Evolutionary conservation across 1,140 invertebrate genomes (phyloP).

Genomic region (Drosophila baimaii): DNA sequence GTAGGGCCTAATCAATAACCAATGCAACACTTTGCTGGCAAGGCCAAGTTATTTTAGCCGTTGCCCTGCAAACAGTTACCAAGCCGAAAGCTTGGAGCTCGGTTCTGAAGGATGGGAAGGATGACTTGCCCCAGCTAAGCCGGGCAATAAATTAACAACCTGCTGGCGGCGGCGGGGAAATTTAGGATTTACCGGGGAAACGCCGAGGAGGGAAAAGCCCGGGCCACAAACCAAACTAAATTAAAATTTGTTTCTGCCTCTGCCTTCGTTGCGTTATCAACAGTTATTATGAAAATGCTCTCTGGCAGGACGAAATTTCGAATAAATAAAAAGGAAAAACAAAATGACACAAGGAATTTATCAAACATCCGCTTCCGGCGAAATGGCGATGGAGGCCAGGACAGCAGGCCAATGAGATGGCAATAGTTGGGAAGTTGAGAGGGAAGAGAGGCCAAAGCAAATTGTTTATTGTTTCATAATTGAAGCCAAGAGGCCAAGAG

Average conservation of each 20-base stretch:
- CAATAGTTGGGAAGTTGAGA: slow-evolving; percentile 1
- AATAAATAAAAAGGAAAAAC: slow-evolving; percentile 47
- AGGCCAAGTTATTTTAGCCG: slow-evolving; percentile 21
- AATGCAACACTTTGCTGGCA: slow-evolving; percentile 36
- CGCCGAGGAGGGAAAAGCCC: background rate
- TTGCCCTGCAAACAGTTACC: slow-evolving; percentile 38
- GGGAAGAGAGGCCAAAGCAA: slow-evolving; percentile 35
- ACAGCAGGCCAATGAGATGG: no score
- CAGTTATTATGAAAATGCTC: slow-evolving; percentile 58
- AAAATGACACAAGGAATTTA: slow-evolving; percentile 69
- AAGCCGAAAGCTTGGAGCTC: background rate
- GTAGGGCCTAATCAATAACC: slow-evolving; percentile 33
- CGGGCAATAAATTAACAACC: slow-evolving; percentile 47
- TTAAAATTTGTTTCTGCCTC: slow-evolving; percentile 50
- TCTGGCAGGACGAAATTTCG: slow-evolving; percentile 7
- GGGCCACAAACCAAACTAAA: slow-evolving; percentile 46
- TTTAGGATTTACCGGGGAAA: slow-evolving; percentile 22
- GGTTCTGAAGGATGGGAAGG: background rate
- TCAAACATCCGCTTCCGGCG: slow-evolving; percentile 74
- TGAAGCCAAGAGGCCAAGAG: slow-evolving; percentile 44
- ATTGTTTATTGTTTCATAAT: slow-evolving; percentile 73
- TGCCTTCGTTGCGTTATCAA: slow-evolving; percentile 31
- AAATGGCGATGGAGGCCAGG: slow-evolving; percentile 18
- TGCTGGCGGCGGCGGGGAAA: background rate
- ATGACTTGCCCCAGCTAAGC: slow-evolving; percentile 18